These are phyloP conservation scores for Ianthella basta DNA, from an alignment of 37 sponge, comb jelly and placozoan genomes.

Conservation along the genomic window DNA sequence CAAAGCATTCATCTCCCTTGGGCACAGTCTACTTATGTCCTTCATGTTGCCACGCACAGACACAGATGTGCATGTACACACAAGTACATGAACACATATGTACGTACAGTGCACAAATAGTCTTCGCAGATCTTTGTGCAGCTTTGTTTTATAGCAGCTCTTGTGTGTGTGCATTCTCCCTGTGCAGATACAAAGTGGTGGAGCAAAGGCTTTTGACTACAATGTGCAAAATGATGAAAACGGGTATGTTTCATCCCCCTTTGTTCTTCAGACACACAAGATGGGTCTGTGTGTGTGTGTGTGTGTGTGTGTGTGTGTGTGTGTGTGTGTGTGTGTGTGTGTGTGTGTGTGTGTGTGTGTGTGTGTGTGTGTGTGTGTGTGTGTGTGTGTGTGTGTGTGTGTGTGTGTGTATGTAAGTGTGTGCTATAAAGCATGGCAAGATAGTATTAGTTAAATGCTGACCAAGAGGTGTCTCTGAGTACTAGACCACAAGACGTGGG, in stretches of 20 bases:
- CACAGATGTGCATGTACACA: neutral
- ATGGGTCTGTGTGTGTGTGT: slow-evolving; percentile 2
- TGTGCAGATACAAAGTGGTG: neutral
- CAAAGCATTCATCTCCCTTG: no score
- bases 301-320: neutral
- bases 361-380: no score
- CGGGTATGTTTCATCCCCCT: neutral
- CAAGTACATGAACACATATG: neutral
- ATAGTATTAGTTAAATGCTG: no score
- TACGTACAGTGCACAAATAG: neutral
- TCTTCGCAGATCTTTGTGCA: neutral
- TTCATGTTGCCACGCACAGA: neutral
- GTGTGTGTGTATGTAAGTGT: no score
- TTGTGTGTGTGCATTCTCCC: neutral
- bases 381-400: no score
- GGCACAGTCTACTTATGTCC: neutral
- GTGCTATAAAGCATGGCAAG: no score
- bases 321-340: neutral
- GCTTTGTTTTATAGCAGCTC: neutral
- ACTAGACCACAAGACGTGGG: no score
- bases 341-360: no score
- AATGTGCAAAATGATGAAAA: neutral
- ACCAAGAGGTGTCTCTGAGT: no score
- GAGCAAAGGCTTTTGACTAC: neutral
- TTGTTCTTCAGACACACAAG: neutral